Base-by-base conservation (phyloP, 1,140 invertebrate species). In the Sycophila sp. region DNA sequence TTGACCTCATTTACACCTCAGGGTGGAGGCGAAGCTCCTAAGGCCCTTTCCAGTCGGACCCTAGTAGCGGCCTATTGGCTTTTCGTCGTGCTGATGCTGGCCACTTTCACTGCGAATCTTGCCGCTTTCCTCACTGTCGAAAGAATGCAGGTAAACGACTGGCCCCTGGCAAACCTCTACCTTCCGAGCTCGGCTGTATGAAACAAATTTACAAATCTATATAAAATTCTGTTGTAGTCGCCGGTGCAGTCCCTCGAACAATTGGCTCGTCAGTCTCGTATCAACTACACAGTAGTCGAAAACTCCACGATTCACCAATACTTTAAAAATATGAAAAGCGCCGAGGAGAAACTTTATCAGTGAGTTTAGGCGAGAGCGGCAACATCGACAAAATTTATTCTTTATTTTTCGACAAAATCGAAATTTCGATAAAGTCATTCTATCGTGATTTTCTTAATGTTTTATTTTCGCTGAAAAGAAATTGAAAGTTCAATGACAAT, bases 81-180 rank as follows among this genome's bases (percentile, higher is more conserved):
- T 0, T 97, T 97, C 83, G 94, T 96, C 3, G 94, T 96, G 0
- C 87, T 97, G 1, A 97, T 97, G 94, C 80, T 97, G 74, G 94
- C 95, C 0, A 97, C 97, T 1, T 99, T 99, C 83, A 99, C 97
- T 0, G 97, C 97, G 4, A 99, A 99, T 84, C 86, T 99, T 73
- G 97, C 97, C 4, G 97, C 97, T 2, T 98, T 99, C 82, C 89
- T 99, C 0, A 99, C 97, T 0, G 96, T 98, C 2, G 96, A 97
- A 85, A 90, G 95, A 80, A 97, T 97, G 96, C 95, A 96, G 89
- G 92, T 93, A 82, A 66, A 40, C 11, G 2, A 2, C 11, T 2
- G 13, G 22, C 65, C 10, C 65, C 65, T 49, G 53, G 0, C 4
- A 8, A 17, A 1, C 1, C 6, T 17, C 17, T 30, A 38, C 55